Evolutionary conservation across 2,113 vertebrate species (phyloP).

Genomic region (Lycocorax pyrrhopterus): DNA sequence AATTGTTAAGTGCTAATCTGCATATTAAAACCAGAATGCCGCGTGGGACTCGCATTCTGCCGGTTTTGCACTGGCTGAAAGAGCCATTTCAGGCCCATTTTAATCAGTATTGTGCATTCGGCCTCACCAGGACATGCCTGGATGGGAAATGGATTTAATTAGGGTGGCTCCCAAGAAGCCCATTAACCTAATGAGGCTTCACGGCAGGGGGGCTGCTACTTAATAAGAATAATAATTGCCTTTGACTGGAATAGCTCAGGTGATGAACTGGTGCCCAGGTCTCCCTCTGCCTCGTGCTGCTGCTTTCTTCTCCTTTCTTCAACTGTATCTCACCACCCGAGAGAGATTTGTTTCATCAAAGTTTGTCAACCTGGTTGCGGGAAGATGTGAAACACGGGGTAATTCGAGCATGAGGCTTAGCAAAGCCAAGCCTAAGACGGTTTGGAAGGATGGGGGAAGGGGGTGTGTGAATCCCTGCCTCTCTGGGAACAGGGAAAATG

Average conservation of each 20-base stretch:
- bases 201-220: constrained; percentile 53
- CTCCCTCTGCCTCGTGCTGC: not conserved
- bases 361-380: not conserved
- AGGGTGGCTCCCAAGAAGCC: constrained; percentile 70
- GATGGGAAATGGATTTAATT: constrained; percentile 65
- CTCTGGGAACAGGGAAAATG: not conserved
- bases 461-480: not conserved
- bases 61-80: constrained; percentile 6
- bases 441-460: not conserved
- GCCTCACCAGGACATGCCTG: not conserved
- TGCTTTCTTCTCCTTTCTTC: constrained; percentile 15
- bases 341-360: not conserved
- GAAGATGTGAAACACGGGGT: not conserved
- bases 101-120: constrained; percentile 2
- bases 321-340: not conserved
- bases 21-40: not conserved
- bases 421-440: not conserved
- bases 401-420: not conserved
- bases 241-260: constrained; percentile 70
- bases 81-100: constrained; percentile 1
- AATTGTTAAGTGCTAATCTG: constrained; percentile 29
- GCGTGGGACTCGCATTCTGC: not conserved
- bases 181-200: constrained; percentile 73
- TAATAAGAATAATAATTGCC: constrained; percentile 68
- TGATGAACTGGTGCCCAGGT: constrained; percentile 48